These are phyloP conservation scores for Diadumene lineata DNA, from an alignment of 92 coral and sea anemone species.

Conservation along the genomic window DNA sequence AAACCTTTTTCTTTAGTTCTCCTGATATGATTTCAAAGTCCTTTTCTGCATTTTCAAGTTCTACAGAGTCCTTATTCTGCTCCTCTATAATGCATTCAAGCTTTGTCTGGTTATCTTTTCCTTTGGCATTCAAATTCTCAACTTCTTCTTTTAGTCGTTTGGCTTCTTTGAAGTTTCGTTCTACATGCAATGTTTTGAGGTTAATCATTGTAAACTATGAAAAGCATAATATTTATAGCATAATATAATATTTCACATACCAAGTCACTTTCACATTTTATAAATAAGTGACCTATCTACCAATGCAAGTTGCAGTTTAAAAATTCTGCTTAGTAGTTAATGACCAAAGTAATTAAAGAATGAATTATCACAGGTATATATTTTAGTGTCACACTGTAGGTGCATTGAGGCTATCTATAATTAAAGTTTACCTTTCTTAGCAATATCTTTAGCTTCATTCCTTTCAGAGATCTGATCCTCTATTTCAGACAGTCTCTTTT, in stretches of 20 bases:
- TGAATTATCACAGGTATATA: too few species aligned
- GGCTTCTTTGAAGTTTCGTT: slow-evolving; percentile 81
- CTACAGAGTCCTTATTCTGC: slow-evolving; percentile 28
- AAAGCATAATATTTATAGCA: too few species aligned
- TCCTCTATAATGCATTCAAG: slow-evolving; percentile 44
- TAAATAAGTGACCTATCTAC: too few species aligned
- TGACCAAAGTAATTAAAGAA: too few species aligned
- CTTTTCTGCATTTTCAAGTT: slow-evolving; percentile 35
- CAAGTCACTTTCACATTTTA: too few species aligned
- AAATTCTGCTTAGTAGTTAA: too few species aligned
- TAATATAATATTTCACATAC: too few species aligned
- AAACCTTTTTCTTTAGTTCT: slow-evolving; percentile 18
- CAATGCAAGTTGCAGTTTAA: too few species aligned
- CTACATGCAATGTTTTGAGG: slow-evolving; percentile 29
- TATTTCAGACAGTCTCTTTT: slow-evolving; percentile 74
- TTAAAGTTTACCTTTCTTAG: slow-evolving; percentile 64
- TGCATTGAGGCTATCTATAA: too few species aligned
- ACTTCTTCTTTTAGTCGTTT: slow-evolving; percentile 75
- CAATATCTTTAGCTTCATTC: slow-evolving; percentile 78
- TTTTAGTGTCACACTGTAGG: too few species aligned
- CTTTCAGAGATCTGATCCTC: slow-evolving; percentile 81
- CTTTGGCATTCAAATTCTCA: slow-evolving; percentile 54
- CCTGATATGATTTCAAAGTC: slow-evolving; percentile 10
- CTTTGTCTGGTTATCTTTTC: slow-evolving; percentile 52
- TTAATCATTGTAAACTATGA: not conserved